A percentile compares a stretch with the other conserved stretches of the same genome.
These are phyloP conservation scores for Sebastes taczanowskii DNA, from an alignment of 2,797 vertebrate species.

Conservation along the genomic window DNA sequence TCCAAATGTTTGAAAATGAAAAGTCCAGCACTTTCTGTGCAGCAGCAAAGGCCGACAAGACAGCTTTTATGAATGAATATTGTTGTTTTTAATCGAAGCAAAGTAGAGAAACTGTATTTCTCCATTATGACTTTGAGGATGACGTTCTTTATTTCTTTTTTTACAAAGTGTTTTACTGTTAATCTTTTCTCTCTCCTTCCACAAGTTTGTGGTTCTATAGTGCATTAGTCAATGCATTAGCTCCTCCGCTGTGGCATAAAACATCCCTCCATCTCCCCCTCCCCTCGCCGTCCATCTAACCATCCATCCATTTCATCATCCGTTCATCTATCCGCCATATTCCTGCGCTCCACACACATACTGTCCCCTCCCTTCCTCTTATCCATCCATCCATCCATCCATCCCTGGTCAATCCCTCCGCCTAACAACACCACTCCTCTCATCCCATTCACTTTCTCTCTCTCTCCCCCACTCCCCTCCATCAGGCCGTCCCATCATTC, in stretches of 20 bases:
- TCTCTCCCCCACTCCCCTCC: background rate
- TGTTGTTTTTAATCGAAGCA: background rate
- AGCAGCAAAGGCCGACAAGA: background rate
- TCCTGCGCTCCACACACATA: conserved; percentile 9
- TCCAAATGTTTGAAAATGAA: background rate
- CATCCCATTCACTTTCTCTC: conserved; percentile 30
- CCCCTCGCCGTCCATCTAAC: background rate
- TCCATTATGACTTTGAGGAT: background rate
- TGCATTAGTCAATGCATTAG: conserved; percentile 49
- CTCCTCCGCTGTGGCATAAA: conserved; percentile 9
- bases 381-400: conserved; percentile 25
- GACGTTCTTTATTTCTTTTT: background rate
- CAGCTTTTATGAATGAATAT: background rate
- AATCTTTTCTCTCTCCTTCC: background rate
- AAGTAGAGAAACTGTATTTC: background rate
- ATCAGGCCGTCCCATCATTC: conserved; percentile 48
- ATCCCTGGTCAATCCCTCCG: conserved; percentile 8
- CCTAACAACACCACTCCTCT: conserved; percentile 1
- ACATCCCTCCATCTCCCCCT: background rate
- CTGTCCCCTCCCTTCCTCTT: conserved; percentile 10
- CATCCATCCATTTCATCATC: conserved; percentile 42
- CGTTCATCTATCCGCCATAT: conserved; percentile 26
- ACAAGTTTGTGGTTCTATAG: conserved; percentile 20
- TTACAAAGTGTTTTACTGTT: background rate
- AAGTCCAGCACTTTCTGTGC: background rate